A percentile compares a stretch with the other conserved stretches of the same genome.
Conservation (phyloP, 2,888 invertebrate genomes). For the Sinodicranocentrus sp. region DNA sequence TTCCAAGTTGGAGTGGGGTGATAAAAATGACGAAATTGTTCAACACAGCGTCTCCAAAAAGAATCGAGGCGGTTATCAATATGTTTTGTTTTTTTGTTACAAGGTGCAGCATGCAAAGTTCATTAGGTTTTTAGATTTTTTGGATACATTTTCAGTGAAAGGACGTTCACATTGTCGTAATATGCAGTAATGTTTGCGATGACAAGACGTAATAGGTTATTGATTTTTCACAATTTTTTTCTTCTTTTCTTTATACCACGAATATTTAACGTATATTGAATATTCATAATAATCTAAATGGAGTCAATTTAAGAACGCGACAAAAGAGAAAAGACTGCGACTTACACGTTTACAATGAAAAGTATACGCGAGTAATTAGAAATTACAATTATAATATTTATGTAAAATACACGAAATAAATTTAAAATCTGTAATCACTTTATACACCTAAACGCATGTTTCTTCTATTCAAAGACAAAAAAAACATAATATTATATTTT, state of each 20-base stretch:
- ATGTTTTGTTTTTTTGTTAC: slow-evolving; percentile 43
- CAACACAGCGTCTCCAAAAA: background rate
- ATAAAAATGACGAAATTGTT: background rate
- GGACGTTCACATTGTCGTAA: slow-evolving; percentile 20
- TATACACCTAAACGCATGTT: background rate
- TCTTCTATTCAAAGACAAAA: slow-evolving; percentile 28
- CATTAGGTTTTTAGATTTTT: background rate
- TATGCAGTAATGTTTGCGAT: background rate
- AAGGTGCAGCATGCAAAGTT: slow-evolving; percentile 36
- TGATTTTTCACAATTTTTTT: too few species aligned
- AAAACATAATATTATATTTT: background rate
- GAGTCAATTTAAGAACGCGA: slow-evolving; percentile 7
- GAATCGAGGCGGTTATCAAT: slow-evolving; percentile 32
- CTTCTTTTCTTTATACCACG: too few species aligned
- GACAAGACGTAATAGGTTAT: too few species aligned
- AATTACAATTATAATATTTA: slow-evolving; percentile 13
- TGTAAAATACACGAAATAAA: slow-evolving; percentile 43
- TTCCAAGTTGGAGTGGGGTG: background rate
- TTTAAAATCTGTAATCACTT: slow-evolving; percentile 29
- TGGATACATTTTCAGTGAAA: background rate
- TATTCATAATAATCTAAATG: background rate
- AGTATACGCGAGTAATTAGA: background rate
- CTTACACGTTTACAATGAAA: slow-evolving; percentile 2
- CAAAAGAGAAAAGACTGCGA: slow-evolving; percentile 20
- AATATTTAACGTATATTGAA: background rate